These are phyloP conservation scores for Cosmorhoe ocellata DNA, from an alignment of 2,888 invertebrate species.

Conservation along the genomic window DNA sequence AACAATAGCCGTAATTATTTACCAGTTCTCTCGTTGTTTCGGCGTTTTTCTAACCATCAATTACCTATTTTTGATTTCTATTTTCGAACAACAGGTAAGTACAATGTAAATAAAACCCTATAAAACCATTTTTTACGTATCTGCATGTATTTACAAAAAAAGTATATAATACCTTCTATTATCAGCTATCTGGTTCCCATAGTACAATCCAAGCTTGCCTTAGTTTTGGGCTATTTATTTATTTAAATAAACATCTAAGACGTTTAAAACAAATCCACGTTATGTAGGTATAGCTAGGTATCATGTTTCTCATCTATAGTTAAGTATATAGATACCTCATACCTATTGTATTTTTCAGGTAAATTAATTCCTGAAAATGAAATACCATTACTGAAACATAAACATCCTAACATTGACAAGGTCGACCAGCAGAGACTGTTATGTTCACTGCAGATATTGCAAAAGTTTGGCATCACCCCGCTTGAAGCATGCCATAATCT, in stretches of 20 bases:
- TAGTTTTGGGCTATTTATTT: too few species aligned
- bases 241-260: too few species aligned
- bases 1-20: conserved; percentile 11
- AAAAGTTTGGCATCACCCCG: conserved; percentile 71
- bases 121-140: too few species aligned
- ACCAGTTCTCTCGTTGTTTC: conserved; percentile 8
- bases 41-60: conserved; percentile 36
- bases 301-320: too few species aligned
- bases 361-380: conserved; percentile 43
- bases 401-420: conserved; percentile 61
- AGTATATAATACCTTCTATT: too few species aligned
- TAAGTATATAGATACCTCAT: too few species aligned
- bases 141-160: too few species aligned
- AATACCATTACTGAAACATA: conserved; percentile 50
- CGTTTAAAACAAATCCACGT: too few species aligned
- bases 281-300: too few species aligned
- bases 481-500: conserved; percentile 79
- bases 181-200: too few species aligned
- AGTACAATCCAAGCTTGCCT: too few species aligned
- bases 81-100: conserved; percentile 58
- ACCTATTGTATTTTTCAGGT: conserved; percentile 45
- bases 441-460: conserved; percentile 56
- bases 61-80: conserved; percentile 63
- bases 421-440: conserved; percentile 57
- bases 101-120: too few species aligned